Evolutionary conservation across 1,140 invertebrate species (phyloP), one percentile per base, ranked within the genome.

Genomic region (Spodoptera litura): DNA sequence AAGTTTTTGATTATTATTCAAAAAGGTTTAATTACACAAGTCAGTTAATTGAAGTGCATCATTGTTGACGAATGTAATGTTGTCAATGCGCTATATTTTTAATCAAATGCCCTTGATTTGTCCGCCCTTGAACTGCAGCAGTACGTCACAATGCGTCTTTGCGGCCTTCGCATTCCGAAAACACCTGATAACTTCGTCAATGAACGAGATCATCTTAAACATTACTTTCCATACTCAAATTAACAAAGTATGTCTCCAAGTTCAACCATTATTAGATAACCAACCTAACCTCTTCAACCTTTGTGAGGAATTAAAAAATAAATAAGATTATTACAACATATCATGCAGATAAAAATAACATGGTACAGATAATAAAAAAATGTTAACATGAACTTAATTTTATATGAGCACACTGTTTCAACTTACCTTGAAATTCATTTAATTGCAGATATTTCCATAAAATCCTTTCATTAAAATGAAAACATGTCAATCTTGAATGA

Each of bases 1-100:
- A 95, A 96, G 95, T 95, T 94, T 95, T 89, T 81, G 66, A 83
- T 81, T 88, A 86, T 44, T 62, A 13, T 84, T 82, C 38, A 70
- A 64, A 79, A 79, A 79, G 79, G 68, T 83, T 72, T 59, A 78
- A 49, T 70, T 68, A n/a, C 4, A 13, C 13, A 49, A 64, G 15
- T 73, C 13, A 61, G 11, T 59, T 74, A 38, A 71, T 61, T 52
- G 52, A 44, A 55, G 25, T 11, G 25, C 1, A 68, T 35, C 52
- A 13, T 66, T 77, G 74, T 83, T 66, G 51, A 66, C 80, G 38
- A n/a, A 35, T 52, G 64, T 9, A 11, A 31, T 66, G 74, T 83
- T 64, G 51, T 59, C 80, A 72, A 78, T 81, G 56, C 79, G 71
- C 64, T 84, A 86, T 87, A 53, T 79, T 76, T 74, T 80, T 68